A percentile compares a stretch with the other conserved stretches of the same genome.
Evolutionary conservation across 2,888 invertebrate species (phyloP).

Genomic region (Eristalis pertinax): DNA sequence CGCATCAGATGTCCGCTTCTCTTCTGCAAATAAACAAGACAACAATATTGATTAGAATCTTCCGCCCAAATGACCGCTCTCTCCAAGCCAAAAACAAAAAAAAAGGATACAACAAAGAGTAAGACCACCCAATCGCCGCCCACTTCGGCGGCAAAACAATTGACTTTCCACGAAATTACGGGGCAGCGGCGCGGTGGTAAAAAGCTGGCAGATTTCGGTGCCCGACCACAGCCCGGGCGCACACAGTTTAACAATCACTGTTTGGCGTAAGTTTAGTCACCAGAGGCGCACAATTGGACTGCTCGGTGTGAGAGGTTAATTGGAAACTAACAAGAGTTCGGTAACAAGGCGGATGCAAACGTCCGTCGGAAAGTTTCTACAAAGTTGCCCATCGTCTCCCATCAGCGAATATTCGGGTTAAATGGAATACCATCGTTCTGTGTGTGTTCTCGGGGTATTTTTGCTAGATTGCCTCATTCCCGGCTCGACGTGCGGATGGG

Average conservation of each 20-base stretch:
- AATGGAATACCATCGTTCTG: not conserved
- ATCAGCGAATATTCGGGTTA: not conserved
- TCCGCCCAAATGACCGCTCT: no score
- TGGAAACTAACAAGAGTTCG: constrained; percentile 27
- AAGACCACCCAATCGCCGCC: not conserved
- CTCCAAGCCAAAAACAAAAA: not conserved
- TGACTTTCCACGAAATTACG: not conserved
- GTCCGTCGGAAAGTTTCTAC: constrained; percentile 11
- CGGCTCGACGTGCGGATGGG: not conserved
- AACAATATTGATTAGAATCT: not conserved
- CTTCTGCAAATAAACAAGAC: constrained; percentile 74
- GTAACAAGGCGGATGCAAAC: constrained; percentile 12
- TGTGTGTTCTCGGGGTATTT: not conserved
- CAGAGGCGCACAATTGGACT: constrained; percentile 5
- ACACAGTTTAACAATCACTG: constrained; percentile 13
- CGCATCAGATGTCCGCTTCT: constrained; percentile 52
- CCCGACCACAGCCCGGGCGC: not conserved
- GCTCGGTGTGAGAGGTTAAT: constrained; percentile 20
- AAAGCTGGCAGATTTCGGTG: constrained; percentile 4
- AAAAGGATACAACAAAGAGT: not conserved
- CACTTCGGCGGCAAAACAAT: not conserved
- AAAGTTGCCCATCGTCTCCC: not conserved
- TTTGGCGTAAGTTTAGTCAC: not conserved
- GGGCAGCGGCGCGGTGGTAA: not conserved
- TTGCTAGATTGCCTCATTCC: not conserved